Evolutionary conservation across 2,888 invertebrate genomes (phyloP), one percentile per base, ranked within the genome.

Genomic region (Campoplex nolae): DNA sequence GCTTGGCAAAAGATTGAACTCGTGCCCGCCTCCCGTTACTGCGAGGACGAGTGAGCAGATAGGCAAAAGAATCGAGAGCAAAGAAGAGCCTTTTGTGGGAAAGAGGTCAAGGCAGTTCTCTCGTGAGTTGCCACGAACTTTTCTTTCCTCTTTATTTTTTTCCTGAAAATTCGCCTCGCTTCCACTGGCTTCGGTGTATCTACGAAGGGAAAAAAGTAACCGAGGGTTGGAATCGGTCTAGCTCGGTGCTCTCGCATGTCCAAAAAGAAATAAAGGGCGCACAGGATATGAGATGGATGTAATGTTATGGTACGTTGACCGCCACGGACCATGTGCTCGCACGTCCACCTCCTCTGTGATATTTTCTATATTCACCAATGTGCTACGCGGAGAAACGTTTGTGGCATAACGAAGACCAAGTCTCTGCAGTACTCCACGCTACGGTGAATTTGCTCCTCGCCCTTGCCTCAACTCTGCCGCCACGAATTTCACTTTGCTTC

Each of bases 241-340:
- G 70, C 62, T 65, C 74, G 65, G 32, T 51, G 77, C 45, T 89
- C 88, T 92, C 89, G 90, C 91, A 90, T 91, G 93, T 92, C 91
- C 90, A 51, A 90, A 92, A 92, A 92, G 93, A 92, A 92, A 92
- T 92, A 92, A 89, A 88, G 88, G 89, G 87, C 85, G 86, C 89
- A 86, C 89, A 85, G 90, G 91, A 92, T 92, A 90, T 89, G 89
- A 91, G 91, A 93, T 93, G 92, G 92, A 92, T 93, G 93, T 93
- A 93, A 94, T 93, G 93, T 93, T 93, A 94, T 92, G 93, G 94
- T 92, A 93, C 94, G 93, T 93, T 94, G 93, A 93, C 92, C 93
- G 91, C 90, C 92, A 92, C 91, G 92, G 93, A 84, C 91, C 92
- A 92, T 92, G 92, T 92, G 92, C 91, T 82, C 85, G 90, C 88